Percentiles rank a stretch among this genome's conserved stretches.
These are phyloP conservation scores for Pediacus dermestoides DNA, from an alignment of 2,888 invertebrate genomes.

Conservation along the genomic window DNA sequence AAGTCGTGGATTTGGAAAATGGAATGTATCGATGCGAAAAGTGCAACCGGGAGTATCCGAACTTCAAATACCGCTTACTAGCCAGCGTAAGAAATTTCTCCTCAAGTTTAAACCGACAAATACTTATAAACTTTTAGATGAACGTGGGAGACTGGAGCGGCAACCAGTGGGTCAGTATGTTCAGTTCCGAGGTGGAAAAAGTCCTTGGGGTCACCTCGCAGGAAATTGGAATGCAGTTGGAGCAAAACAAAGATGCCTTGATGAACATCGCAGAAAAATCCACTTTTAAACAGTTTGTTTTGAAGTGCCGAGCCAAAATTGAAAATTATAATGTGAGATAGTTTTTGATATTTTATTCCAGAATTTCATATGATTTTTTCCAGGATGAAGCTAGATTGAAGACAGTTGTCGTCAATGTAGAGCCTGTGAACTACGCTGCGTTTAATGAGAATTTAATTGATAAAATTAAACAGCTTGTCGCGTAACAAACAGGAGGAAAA, in stretches of 20 bases:
- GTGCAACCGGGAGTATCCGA: constrained; percentile 79
- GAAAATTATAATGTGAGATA: constrained; percentile 82
- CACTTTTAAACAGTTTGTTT: constrained; percentile 75
- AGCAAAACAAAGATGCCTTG: constrained; percentile 63
- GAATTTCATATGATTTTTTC: constrained; percentile 2
- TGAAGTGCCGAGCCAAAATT: constrained; percentile 82
- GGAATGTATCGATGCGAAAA: constrained; percentile 93
- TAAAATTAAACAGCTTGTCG: no score
- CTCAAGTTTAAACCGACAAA: neutral
- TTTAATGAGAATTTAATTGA: constrained; percentile 54
- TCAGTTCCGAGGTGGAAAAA: constrained; percentile 78
- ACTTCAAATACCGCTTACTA: constrained; percentile 82
- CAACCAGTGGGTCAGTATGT: constrained; percentile 87
- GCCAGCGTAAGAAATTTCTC: constrained; percentile 62
- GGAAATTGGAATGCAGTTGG: constrained; percentile 74
- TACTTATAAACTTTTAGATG: constrained; percentile 55
- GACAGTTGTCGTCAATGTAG: constrained; percentile 65
- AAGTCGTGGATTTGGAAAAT: constrained; percentile 83
- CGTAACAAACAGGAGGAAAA: no score
- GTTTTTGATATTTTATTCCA: constrained; percentile 4
- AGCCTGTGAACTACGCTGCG: constrained; percentile 72
- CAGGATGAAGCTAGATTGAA: constrained; percentile 82
- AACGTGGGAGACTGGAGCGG: constrained; percentile 85
- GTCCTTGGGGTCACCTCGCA: constrained; percentile 69
- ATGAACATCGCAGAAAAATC: constrained; percentile 68